Evolutionary conservation across 2,888 invertebrate species (phyloP).

Genomic region (Junonia oenone): DNA sequence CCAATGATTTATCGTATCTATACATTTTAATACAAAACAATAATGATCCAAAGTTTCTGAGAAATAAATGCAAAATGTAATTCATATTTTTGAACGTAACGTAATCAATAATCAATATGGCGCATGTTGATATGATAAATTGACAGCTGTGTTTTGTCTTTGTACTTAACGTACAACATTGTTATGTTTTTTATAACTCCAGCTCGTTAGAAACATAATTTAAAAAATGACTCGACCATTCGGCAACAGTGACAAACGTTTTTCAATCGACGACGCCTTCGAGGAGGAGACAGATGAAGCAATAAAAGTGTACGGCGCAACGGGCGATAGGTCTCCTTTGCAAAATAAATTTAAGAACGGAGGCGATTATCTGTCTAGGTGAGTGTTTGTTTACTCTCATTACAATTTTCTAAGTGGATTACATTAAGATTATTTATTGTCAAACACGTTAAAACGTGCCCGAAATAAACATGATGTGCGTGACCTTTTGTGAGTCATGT

Average conservation of each 20-base stretch:
- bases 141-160: constrained; percentile 73
- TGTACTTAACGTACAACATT: constrained; percentile 41
- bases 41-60: too few species aligned
- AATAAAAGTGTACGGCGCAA: constrained; percentile 89
- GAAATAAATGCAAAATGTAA: background rate
- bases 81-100: constrained; percentile 2
- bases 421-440: constrained; percentile 3
- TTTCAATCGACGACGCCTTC: constrained; percentile 91
- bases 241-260: constrained; percentile 81
- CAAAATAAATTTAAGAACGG: constrained; percentile 71
- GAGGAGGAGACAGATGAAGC: constrained; percentile 90
- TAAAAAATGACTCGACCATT: constrained; percentile 73
- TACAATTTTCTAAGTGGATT: constrained; percentile 6
- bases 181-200: constrained; percentile 63
- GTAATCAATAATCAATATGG: constrained; percentile 54
- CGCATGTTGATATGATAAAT: constrained; percentile 68
- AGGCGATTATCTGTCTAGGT: constrained; percentile 64
- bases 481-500: constrained; percentile 66
- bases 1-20: too few species aligned
- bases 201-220: constrained; percentile 43
- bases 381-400: constrained; percentile 28
- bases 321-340: constrained; percentile 85
- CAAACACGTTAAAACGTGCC: constrained; percentile 15
- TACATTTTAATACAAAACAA: too few species aligned
- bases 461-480: constrained; percentile 38